Evolutionary conservation across 2,888 invertebrate species (phyloP), one percentile per base, ranked within the genome.

Genomic region (Brachycybe producta): DNA sequence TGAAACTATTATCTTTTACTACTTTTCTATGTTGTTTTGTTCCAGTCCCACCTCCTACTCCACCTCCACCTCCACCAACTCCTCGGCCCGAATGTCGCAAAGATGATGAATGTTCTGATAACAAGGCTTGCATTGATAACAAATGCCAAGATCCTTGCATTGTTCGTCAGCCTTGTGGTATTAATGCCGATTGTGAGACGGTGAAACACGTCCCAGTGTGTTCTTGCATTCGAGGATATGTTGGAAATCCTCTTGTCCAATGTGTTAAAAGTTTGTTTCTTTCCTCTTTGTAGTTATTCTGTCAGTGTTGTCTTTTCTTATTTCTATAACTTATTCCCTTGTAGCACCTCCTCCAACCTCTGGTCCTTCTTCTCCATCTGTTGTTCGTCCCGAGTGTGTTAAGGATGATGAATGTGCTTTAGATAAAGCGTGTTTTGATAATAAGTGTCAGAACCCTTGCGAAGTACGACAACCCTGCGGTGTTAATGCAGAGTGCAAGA

Each of bases 361-460:
- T n/a, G n/a, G n/a, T n/a, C n/a, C n/a, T n/a, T n/a, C n/a, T n/a
- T n/a, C n/a, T n/a, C n/a, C n/a, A n/a, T n/a, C n/a, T n/a, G n/a
- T n/a, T n/a, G n/a, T n/a, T n/a, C 44, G 36, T 70, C 44, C 44
- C 8, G 44, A 44, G 68, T 86, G 90, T 65, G 72, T 73, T 52
- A 73, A 76, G 57, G 88, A 88, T 60, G 73, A 77, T 19, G 84
- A 88, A 54, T 90, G 90, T 61, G 80, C 84, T 0, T 81, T 79
- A 57, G 78, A 80, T 27, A 79, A 80, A 61, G 82, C 87, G 1
- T 91, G 91, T 63, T 77, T 84, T 49, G 80, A 81, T 57, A 75
- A 76, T 57, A 76, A 78, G 39, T 91, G 90, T 62, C 78, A 82
- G 62, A 77, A 87, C 61, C 87, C 87, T 1, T 91, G 90, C 64